Conservation (phyloP, 2,888 invertebrate species). For the Torymus texanus region DNA sequence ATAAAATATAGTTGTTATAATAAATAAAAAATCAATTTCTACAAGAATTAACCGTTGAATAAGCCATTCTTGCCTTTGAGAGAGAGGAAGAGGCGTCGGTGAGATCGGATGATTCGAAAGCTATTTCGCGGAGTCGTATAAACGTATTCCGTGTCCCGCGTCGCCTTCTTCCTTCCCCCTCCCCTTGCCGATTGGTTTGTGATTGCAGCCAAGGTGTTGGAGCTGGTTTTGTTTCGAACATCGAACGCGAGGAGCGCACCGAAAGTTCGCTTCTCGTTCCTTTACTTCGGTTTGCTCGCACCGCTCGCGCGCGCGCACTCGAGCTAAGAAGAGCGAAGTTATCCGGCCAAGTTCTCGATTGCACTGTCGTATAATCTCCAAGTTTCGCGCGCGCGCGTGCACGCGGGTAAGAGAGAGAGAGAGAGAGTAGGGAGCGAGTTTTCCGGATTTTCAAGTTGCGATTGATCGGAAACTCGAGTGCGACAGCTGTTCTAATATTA, state of each 20-base stretch:
- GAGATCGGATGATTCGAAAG: constrained; percentile 10
- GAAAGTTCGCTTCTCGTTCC: constrained; percentile 25
- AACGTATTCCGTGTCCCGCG: constrained; percentile 17
- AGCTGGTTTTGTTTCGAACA: constrained; percentile 35
- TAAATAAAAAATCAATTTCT: too few species aligned
- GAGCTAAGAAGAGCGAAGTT: constrained; percentile 7
- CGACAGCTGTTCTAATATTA: neutral
- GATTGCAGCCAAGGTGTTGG: constrained; percentile 27
- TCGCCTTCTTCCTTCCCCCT: neutral
- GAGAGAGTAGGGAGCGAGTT: neutral
- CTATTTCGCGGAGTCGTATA: constrained; percentile 17
- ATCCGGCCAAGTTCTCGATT: constrained; percentile 42
- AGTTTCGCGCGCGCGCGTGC: constrained; percentile 6
- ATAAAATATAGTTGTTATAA: too few species aligned
- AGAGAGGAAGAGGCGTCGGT: neutral
- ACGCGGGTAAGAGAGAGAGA: too few species aligned
- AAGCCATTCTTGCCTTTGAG: neutral
- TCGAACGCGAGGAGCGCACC: neutral
- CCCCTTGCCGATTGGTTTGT: constrained; percentile 12
- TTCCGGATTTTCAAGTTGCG: constrained; percentile 21
- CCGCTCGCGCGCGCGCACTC: neutral
- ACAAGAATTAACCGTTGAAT: too few species aligned
- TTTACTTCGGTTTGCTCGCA: constrained; percentile 6
- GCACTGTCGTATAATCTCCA: constrained; percentile 21
- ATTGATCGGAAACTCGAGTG: constrained; percentile 25